phyloP scores from a whole-genome alignment of 35 echinoderm and acorn worm species.

The Apostichopus californicus region DNA sequence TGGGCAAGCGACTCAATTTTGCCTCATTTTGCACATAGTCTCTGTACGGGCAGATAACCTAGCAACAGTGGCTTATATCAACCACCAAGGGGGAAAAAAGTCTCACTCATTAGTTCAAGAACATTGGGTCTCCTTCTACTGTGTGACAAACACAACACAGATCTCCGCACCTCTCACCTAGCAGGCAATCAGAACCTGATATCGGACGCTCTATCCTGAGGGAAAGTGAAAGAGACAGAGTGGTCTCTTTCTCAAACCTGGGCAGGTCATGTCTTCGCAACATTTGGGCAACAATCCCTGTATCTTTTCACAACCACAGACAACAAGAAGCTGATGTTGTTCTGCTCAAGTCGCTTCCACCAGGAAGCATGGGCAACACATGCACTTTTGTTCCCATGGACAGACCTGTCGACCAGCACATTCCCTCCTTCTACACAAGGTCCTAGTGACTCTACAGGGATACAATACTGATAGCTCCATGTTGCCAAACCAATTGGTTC shows the following conservation, averaged over 20 bases:
- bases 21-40: neutral
- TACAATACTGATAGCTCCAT: neutral
- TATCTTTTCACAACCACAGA: too few species aligned
- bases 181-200: constrained; percentile 37
- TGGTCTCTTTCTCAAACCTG: neutral
- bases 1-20: neutral
- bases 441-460: neutral
- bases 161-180: constrained; percentile 29
- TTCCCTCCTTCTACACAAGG: neutral
- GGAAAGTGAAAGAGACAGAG: neutral
- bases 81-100: constrained; percentile 5
- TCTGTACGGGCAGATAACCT: neutral
- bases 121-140: neutral
- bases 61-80: neutral
- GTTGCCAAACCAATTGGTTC: neutral
- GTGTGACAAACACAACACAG: neutral
- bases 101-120: neutral
- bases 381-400: too few species aligned
- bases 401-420: neutral
- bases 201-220: constrained; percentile 48
- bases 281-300: too few species aligned
- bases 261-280: constrained; percentile 8
- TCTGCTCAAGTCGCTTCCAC: too few species aligned
- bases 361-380: too few species aligned
- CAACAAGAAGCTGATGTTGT: too few species aligned